Evolutionary conservation across 2,888 invertebrate species (phyloP), one percentile per base, ranked within the genome.

Genomic region (Pachydiplax longipennis): DNA sequence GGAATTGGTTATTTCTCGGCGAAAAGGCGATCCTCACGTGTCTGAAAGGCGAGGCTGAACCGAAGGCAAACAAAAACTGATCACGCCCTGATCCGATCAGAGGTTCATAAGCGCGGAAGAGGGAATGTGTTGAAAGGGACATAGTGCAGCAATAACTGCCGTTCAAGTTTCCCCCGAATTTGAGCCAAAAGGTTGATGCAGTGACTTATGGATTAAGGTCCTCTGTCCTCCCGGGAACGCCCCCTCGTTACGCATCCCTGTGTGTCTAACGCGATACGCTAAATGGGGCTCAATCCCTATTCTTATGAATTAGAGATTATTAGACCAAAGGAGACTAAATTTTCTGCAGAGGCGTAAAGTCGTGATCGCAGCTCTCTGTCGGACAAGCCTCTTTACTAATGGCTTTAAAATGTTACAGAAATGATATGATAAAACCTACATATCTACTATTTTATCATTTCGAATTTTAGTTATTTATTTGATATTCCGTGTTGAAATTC

Each of bases 171-270:
- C 87, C 65, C 53, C n/a, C n/a, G 87, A 37, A 37, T 37, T 37
- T n/a, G 58, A 37, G 37, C 18, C 8, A 61, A 48, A 40, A 87
- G 87, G n/a, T 58, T 65, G 65, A 87, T 87, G 37, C 58, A 37
- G 87, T 87, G 87, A 37, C 87, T 87, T 35, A n/a, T 37, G 87
- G 37, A 87, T 87, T 87, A 87, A 65, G 12, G 61, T 40, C 65
- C 61, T 18, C 87, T 22, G 58, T n/a, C 12, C 53, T 82, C 44
- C 15, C 35, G 13, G 18, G 15, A 25, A 87, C 18, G 37, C 37
- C 87, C 61, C 87, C 61, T 37, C 83, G 10, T 37, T 37, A 12
- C 25, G 58, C 58, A 18, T 58, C 35, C 58, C 15, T 83, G 25
- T 22, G 25, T 31, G 73, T 31, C 73, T 73, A n/a, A 22, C 65